Evolutionary conservation across 2,888 invertebrate species (phyloP).

Genomic region (Dexiosoma caninum): DNA sequence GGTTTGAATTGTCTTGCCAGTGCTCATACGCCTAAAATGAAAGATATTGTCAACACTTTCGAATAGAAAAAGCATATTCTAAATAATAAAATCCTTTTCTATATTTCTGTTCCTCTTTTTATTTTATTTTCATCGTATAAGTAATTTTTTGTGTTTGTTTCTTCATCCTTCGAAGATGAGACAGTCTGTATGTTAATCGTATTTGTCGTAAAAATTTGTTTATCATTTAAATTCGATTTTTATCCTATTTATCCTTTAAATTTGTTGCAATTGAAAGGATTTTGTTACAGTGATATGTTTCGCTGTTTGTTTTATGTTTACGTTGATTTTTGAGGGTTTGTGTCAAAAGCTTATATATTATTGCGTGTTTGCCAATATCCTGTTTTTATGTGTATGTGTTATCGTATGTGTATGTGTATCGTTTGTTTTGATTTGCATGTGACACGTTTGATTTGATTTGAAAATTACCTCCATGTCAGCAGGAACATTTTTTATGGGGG

Average conservation of each 20-base stretch:
- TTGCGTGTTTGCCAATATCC: background rate
- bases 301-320: slow-evolving; percentile 31
- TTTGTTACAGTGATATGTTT: slow-evolving; percentile 63
- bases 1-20: slow-evolving; percentile 41
- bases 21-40: slow-evolving; percentile 68
- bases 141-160: slow-evolving; percentile 64
- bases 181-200: background rate
- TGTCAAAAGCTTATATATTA: slow-evolving; percentile 3
- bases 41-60: slow-evolving; percentile 73
- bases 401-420: slow-evolving; percentile 5
- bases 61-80: slow-evolving; percentile 19
- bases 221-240: slow-evolving; percentile 76
- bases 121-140: slow-evolving; percentile 24
- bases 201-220: slow-evolving; percentile 70
- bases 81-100: slow-evolving; percentile 46
- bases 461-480: slow-evolving; percentile 72
- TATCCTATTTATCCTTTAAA: slow-evolving; percentile 75
- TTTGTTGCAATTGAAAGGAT: slow-evolving; percentile 76
- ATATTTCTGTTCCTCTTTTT: background rate
- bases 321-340: slow-evolving; percentile 58
- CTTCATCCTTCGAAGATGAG: too few relatives aligned
- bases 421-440: slow-evolving; percentile 62
- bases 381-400: background rate
- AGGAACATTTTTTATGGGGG: slow-evolving; percentile 22
- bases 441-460: slow-evolving; percentile 74